Evolutionary conservation across 1,140 invertebrate species (phyloP).

Genomic region (Zeugodacus cucurbitae): DNA sequence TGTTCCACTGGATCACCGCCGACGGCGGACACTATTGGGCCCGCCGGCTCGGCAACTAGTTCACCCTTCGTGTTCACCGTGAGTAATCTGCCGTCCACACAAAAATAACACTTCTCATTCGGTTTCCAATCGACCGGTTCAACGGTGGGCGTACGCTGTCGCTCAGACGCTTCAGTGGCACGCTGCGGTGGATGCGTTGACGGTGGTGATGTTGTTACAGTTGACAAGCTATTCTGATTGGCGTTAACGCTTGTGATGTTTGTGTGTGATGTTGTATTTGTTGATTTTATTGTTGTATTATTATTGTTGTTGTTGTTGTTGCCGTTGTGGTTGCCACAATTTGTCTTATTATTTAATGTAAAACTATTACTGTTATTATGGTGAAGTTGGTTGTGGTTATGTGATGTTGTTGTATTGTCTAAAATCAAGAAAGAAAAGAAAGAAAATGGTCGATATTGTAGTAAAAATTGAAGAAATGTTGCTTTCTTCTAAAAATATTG

Average conservation of each 20-base stretch:
- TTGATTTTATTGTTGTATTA: constrained; percentile 8
- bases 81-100: constrained; percentile 80
- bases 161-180: constrained; percentile 50
- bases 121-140: constrained; percentile 84
- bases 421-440: neutral
- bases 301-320: neutral
- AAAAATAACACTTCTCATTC: constrained; percentile 87
- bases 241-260: constrained; percentile 31
- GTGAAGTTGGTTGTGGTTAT: constrained; percentile 42
- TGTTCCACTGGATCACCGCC: constrained; percentile 45
- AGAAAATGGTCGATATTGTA: neutral
- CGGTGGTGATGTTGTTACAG: constrained; percentile 30
- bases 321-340: constrained; percentile 40
- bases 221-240: neutral
- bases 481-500: neutral
- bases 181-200: neutral
- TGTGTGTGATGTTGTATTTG: constrained; percentile 12
- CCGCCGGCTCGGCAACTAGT: constrained; percentile 62
- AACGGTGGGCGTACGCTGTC: constrained; percentile 49
- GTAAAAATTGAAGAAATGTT: too few relatives aligned
- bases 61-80: constrained; percentile 65
- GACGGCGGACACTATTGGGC: constrained; percentile 47
- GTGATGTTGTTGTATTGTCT: constrained; percentile 30
- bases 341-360: constrained; percentile 58
- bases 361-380: constrained; percentile 47